phyloP scores from a whole-genome alignment of 2,113 vertebrate genomes.

The Sturnira hondurensis region DNA sequence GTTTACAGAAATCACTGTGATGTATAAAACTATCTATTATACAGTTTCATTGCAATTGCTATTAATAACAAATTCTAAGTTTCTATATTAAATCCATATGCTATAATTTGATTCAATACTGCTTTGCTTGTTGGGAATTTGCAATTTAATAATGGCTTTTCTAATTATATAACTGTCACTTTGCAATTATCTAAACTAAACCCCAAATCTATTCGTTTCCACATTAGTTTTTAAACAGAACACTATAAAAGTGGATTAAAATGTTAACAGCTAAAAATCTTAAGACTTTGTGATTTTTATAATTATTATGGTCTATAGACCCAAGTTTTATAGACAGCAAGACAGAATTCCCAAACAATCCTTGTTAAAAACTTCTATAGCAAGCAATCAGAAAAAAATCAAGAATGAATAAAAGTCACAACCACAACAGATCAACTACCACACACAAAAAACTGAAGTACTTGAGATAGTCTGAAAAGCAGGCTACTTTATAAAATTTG shows the following conservation, averaged over 20 bases:
- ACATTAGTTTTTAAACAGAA: not conserved
- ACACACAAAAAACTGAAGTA: not conserved
- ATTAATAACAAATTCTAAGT: not conserved
- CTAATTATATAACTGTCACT: not conserved
- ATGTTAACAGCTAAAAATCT: not conserved
- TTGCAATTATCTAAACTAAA: constrained; percentile 8
- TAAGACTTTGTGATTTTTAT: not conserved
- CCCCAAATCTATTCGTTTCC: not conserved
- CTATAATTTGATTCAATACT: not conserved
- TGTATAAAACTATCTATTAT: not conserved
- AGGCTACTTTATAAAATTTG: constrained; percentile 7
- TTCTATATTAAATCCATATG: not conserved
- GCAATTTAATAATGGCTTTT: not conserved
- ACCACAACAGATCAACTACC: not conserved
- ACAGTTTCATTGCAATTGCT: not conserved
- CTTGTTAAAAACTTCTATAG: not conserved
- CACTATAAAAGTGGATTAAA: not conserved
- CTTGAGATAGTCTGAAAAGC: not conserved
- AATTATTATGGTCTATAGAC: not conserved
- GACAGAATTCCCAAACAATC: not conserved
- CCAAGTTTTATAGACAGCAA: not conserved
- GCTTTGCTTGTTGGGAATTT: not conserved
- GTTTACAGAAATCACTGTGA: constrained; percentile 22
- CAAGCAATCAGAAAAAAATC: not conserved
- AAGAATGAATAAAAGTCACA: not conserved